phyloP scores from a whole-genome alignment of 1,140 invertebrate species.

The Ips nitidus region DNA sequence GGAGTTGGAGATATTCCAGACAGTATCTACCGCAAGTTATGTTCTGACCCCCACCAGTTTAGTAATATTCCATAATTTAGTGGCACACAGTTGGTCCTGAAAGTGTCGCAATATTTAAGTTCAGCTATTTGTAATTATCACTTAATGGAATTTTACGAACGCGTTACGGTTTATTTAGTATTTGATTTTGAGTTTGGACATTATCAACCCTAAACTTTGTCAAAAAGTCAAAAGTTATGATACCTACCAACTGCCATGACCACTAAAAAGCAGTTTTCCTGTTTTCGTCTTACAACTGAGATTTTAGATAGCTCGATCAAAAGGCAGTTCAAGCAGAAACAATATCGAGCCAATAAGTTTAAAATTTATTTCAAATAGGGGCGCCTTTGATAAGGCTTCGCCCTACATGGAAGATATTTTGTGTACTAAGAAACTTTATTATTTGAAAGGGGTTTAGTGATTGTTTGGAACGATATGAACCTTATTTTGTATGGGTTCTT shows the following conservation, averaged over 20 bases:
- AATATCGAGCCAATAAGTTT: constrained; percentile 43
- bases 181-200: too few relatives aligned
- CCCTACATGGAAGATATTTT: constrained; percentile 33
- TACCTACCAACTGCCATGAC: too few relatives aligned
- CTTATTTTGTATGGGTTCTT: neutral
- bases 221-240: too few relatives aligned
- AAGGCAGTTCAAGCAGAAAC: constrained; percentile 40
- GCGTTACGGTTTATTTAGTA: too few relatives aligned
- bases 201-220: too few relatives aligned
- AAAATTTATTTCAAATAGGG: constrained; percentile 43
- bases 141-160: neutral
- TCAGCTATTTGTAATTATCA: neutral
- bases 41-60: constrained; percentile 10
- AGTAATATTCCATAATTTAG: constrained; percentile 24
- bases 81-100: constrained; percentile 3
- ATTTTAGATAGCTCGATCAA: constrained; percentile 33
- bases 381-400: constrained; percentile 40
- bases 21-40: constrained; percentile 19
- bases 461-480: constrained; percentile 18
- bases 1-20: constrained; percentile 19
- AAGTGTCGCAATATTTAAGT: constrained; percentile 1
- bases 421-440: constrained; percentile 42
- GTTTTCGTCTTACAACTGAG: neutral
- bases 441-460: constrained; percentile 16
- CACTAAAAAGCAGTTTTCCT: too few relatives aligned